A percentile compares a stretch with the other conserved stretches of the same genome.
Evolutionary conservation across 2,888 invertebrate genomes (phyloP).

Genomic region (Eudasyphora cyanicolor): DNA sequence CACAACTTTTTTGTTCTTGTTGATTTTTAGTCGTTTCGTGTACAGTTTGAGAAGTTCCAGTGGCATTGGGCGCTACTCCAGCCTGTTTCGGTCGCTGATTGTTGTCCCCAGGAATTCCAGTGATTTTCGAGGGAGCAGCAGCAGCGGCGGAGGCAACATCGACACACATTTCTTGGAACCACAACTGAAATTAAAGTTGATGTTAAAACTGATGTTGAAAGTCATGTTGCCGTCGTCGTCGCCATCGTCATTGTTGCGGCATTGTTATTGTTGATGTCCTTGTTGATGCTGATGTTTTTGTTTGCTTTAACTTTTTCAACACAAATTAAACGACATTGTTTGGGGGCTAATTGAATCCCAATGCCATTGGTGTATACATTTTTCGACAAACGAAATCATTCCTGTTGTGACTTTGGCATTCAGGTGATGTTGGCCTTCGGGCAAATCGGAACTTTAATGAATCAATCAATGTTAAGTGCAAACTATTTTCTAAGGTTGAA

Average conservation of each 20-base stretch:
- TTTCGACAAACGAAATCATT: neutral
- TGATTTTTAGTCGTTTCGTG: too few species aligned
- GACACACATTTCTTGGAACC: too few species aligned
- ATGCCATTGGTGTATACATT: neutral
- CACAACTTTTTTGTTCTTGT: neutral
- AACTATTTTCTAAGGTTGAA: neutral
- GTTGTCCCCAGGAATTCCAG: conserved; percentile 5
- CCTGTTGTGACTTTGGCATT: neutral
- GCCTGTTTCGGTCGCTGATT: neutral
- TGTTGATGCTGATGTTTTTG: neutral
- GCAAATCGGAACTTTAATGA: conserved; percentile 5
- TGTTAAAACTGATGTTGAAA: conserved; percentile 13
- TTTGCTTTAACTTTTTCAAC: neutral
- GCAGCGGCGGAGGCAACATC: too few species aligned
- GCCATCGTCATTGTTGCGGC: neutral
- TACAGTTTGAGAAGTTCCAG: neutral
- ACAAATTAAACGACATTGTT: conserved; percentile 35
- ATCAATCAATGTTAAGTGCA: conserved; percentile 13
- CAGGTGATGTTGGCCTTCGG: neutral
- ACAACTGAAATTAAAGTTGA: conserved; percentile 15
- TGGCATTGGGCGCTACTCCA: neutral
- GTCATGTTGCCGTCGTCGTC: conserved; percentile 10
- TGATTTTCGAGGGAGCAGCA: too few species aligned
- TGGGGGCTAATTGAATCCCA: conserved; percentile 23
- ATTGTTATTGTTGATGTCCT: neutral